Percentiles rank a stretch among this genome's conserved stretches.
Conservation (phyloP, 92 coral and sea anemone genomes). For the Anthopleura xanthogrammica region DNA sequence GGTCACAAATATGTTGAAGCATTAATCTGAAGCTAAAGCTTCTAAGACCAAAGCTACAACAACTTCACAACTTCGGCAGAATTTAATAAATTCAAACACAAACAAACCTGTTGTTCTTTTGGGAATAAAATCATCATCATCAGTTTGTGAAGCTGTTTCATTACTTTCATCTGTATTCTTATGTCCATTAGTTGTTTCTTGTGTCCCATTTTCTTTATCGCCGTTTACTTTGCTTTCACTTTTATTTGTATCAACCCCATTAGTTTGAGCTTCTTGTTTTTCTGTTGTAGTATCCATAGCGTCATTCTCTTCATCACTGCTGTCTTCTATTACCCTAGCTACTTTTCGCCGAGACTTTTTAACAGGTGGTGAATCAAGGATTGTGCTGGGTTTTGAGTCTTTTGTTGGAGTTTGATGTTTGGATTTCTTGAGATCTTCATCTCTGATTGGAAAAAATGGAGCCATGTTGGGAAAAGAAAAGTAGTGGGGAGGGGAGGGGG, state of each 20-base stretch:
- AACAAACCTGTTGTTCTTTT: conserved; percentile 68
- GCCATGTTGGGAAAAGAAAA: not conserved
- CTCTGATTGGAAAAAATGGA: conserved; percentile 14
- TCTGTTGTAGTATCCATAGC: conserved; percentile 24
- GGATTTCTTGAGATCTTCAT: conserved; percentile 1
- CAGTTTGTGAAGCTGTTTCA: conserved; percentile 31
- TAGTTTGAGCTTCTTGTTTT: conserved; percentile 6
- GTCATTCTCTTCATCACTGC: conserved; percentile 76
- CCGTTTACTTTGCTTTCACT: conserved; percentile 9
- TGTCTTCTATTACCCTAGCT: conserved; percentile 67
- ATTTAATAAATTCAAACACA: not conserved
- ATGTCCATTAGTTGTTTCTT: conserved; percentile 24
- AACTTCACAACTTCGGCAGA: not conserved
- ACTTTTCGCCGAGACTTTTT: conserved; percentile 74
- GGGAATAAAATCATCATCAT: conserved; percentile 46
- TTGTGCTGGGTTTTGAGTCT: conserved; percentile 15
- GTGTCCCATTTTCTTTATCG: conserved; percentile 9
- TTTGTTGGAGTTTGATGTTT: conserved; percentile 28
- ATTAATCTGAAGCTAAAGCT: not conserved
- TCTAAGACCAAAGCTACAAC: not conserved
- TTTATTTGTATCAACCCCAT: not conserved
- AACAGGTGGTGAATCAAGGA: conserved; percentile 72
- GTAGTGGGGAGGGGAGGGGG: not conserved
- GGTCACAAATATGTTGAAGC: not conserved
- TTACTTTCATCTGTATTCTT: conserved; percentile 12